Percentiles rank a stretch among this genome's conserved stretches.
These are phyloP conservation scores for Chaetura pelagica DNA, from an alignment of 2,113 vertebrate species.

Conservation along the genomic window DNA sequence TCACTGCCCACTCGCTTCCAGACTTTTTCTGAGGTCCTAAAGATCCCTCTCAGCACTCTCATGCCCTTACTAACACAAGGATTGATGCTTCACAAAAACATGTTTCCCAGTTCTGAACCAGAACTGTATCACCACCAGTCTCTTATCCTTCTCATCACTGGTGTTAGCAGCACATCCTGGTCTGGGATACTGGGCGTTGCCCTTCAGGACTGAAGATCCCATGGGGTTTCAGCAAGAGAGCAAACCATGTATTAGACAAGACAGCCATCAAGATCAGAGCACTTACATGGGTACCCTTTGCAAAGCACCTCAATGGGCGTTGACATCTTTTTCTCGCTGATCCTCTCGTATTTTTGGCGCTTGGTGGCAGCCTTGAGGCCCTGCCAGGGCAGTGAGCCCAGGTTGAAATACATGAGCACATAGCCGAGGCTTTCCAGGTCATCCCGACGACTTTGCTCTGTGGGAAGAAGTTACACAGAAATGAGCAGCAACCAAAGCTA, in stretches of 20 bases:
- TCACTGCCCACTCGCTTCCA: not conserved
- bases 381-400: slow-evolving; percentile 97
- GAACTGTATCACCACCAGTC: accelerated
- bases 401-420: slow-evolving; percentile 98
- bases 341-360: slow-evolving; percentile 97
- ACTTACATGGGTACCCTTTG: slow-evolving; percentile 98
- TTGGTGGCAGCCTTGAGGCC: slow-evolving; percentile 97
- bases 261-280: not conserved
- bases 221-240: not conserved
- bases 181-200: not conserved
- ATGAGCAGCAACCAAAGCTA: slow-evolving; percentile 4
- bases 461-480: slow-evolving; percentile 22
- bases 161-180: not conserved
- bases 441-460: slow-evolving; percentile 96
- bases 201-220: not conserved
- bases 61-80: not conserved
- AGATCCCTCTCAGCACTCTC: not conserved
- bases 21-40: not conserved
- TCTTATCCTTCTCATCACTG: not conserved
- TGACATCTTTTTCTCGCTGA: slow-evolving; percentile 99
- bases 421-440: slow-evolving; percentile 97
- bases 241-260: not conserved
- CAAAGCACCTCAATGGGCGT: slow-evolving; percentile 96
- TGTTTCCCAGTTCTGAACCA: not conserved
- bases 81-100: not conserved